phyloP scores from a whole-genome alignment of 2,797 vertebrate species.

The Rhincodon typus region DNA sequence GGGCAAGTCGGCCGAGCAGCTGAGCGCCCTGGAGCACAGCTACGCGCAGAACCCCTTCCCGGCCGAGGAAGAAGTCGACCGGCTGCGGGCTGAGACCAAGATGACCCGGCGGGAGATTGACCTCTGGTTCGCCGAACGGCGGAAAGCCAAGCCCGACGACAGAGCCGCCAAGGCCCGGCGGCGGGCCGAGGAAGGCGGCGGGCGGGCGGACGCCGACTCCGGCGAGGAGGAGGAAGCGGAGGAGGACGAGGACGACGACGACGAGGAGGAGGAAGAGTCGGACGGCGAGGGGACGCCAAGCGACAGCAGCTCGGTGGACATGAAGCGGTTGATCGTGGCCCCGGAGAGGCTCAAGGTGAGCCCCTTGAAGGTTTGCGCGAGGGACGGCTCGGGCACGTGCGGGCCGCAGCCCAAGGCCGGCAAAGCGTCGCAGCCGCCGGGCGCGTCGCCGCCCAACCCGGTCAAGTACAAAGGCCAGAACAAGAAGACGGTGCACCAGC shows the following conservation, averaged over 20 bases:
- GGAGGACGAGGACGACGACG: slow-evolving; percentile 58
- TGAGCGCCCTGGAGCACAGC: slow-evolving; percentile 83
- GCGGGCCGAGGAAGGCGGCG: slow-evolving; percentile 46
- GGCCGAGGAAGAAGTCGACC: slow-evolving; percentile 79
- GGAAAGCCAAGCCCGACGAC: slow-evolving; percentile 52
- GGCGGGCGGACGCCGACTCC: slow-evolving; percentile 54
- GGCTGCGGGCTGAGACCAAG: slow-evolving; percentile 82
- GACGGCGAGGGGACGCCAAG: slow-evolving; percentile 56
- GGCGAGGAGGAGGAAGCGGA: slow-evolving; percentile 52
- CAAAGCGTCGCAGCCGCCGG: slow-evolving; percentile 41
- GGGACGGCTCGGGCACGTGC: slow-evolving; percentile 54
- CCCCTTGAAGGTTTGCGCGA: slow-evolving; percentile 95
- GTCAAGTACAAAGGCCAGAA: slow-evolving; percentile 48
- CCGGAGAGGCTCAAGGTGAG: slow-evolving; percentile 77
- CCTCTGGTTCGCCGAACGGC: slow-evolving; percentile 85
- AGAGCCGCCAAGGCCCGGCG: neutral
- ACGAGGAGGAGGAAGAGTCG: slow-evolving; percentile 57
- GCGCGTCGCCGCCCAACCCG: slow-evolving; percentile 32
- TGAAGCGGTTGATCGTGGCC: slow-evolving; percentile 27
- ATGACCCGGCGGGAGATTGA: slow-evolving; percentile 97
- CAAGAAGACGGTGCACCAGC: slow-evolving; percentile 85
- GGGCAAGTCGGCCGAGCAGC: slow-evolving; percentile 86
- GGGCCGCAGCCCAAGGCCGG: slow-evolving; percentile 42
- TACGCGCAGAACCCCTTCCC: slow-evolving; percentile 76
- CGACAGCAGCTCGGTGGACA: slow-evolving; percentile 58